Evolutionary conservation across 2,797 vertebrate genomes (phyloP).

Genomic region (Myoxocephalus aenaeus): DNA sequence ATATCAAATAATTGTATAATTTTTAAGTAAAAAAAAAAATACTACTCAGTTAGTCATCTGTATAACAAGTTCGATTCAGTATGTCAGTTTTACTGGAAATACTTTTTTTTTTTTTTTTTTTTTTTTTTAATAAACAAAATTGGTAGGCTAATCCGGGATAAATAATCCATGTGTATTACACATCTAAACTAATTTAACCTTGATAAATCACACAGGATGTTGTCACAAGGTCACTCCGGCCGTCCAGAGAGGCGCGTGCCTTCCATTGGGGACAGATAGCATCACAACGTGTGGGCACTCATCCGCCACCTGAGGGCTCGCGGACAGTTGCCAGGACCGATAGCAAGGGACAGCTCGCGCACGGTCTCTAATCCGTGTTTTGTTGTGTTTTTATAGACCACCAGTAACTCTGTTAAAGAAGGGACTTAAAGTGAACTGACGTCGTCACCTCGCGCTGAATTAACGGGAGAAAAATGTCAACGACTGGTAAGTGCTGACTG

Average conservation of each 20-base stretch:
- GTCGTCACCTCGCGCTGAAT: background rate
- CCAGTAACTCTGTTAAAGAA: background rate
- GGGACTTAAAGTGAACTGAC: background rate
- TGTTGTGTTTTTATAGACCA: background rate
- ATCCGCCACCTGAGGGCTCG: constrained; percentile 40
- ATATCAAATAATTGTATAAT: background rate
- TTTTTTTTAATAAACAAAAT: background rate
- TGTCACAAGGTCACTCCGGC: constrained; percentile 59
- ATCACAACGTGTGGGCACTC: constrained; percentile 51
- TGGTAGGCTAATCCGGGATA: background rate
- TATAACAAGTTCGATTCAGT: background rate
- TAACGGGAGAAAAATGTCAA: background rate
- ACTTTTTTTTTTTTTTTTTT: no score
- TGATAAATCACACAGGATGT: background rate
- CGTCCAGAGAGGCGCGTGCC: constrained; percentile 42
- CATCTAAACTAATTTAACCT: constrained; percentile 22
- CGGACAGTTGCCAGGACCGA: constrained; percentile 24
- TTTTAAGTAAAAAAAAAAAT: background rate
- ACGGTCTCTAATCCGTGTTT: background rate
- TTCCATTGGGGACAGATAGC: constrained; percentile 19
- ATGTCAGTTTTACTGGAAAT: background rate
- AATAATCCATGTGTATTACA: background rate
- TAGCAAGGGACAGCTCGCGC: constrained; percentile 27
- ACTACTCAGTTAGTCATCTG: background rate
- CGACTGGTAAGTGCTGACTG: constrained; percentile 53